Evolutionary conservation across 2,113 vertebrate genomes (phyloP).

Genomic region (Dunckerocampus dactyliophorus): DNA sequence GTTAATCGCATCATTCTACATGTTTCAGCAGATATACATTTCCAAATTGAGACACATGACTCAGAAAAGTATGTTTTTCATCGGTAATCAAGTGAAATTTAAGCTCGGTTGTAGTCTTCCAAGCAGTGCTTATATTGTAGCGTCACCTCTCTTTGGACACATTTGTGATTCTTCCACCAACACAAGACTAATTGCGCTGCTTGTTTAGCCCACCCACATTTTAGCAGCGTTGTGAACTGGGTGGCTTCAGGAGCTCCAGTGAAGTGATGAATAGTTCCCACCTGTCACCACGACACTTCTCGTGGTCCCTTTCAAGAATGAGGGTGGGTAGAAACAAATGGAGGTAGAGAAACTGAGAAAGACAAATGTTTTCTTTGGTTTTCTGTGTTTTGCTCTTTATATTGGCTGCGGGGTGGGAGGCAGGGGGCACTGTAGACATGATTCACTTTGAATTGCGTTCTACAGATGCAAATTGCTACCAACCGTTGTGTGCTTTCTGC

Average conservation of each 20-base stretch:
- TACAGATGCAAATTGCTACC: conserved; percentile 58
- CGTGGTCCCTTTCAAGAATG: conserved; percentile 54
- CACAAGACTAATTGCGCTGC: conserved; percentile 50
- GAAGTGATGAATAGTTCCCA: conserved; percentile 64
- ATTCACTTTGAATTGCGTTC: conserved; percentile 61
- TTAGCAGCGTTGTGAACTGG: conserved; percentile 41
- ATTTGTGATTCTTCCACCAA: conserved; percentile 29
- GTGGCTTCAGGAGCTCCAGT: conserved; percentile 45
- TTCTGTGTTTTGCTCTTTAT: conserved; percentile 47
- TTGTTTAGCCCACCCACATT: conserved; percentile 65
- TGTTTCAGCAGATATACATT: background rate
- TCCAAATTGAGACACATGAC: background rate
- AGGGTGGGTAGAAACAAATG: conserved; percentile 42
- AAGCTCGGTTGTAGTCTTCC: background rate
- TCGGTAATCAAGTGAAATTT: background rate
- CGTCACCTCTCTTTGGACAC: conserved; percentile 15
- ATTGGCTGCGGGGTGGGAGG: conserved; percentile 21
- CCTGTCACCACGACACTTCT: conserved; percentile 58
- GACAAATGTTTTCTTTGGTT: conserved; percentile 50
- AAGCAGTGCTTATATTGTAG: background rate
- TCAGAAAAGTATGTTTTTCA: background rate
- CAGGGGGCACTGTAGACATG: conserved; percentile 48
- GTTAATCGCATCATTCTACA: too few relatives aligned
- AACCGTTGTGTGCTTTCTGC: conserved; percentile 42
- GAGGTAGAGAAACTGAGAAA: conserved; percentile 38